phyloP scores from a whole-genome alignment of 2,113 vertebrate genomes.

The Seriola aureovittata region DNA sequence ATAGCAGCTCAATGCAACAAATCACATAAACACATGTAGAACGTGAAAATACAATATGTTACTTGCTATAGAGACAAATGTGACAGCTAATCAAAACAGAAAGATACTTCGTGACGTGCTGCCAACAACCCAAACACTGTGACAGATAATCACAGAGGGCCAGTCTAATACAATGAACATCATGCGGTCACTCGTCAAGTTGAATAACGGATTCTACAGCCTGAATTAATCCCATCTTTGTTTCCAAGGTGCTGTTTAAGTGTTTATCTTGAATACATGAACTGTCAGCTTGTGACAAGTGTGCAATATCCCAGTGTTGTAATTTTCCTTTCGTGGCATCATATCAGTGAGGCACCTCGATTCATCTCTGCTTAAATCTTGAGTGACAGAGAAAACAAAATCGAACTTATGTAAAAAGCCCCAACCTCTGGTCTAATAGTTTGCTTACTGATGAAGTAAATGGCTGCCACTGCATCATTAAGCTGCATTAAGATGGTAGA shows the following conservation, averaged over 20 bases:
- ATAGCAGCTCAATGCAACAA: neutral
- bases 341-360: neutral
- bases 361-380: conserved; percentile 21
- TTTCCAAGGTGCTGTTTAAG: neutral
- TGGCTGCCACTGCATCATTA: neutral
- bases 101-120: conserved; percentile 31
- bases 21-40: neutral
- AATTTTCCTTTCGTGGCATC: conserved; percentile 31
- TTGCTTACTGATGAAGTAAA: conserved; percentile 18
- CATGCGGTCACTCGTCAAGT: conserved; percentile 38
- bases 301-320: conserved; percentile 18
- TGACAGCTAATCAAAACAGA: conserved; percentile 51
- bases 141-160: conserved; percentile 53
- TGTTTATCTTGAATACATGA: conserved; percentile 24
- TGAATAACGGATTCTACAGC: conserved; percentile 9
- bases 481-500: neutral
- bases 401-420: conserved; percentile 8
- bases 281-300: conserved; percentile 29
- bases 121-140: conserved; percentile 41
- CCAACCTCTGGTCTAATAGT: neutral
- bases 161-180: conserved; percentile 32
- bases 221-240: conserved; percentile 27
- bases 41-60: neutral
- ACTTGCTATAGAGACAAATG: conserved; percentile 29
- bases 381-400: conserved; percentile 21